Evolutionary conservation across 2,113 vertebrate species (phyloP).

Genomic region (Leuciscus idus): DNA sequence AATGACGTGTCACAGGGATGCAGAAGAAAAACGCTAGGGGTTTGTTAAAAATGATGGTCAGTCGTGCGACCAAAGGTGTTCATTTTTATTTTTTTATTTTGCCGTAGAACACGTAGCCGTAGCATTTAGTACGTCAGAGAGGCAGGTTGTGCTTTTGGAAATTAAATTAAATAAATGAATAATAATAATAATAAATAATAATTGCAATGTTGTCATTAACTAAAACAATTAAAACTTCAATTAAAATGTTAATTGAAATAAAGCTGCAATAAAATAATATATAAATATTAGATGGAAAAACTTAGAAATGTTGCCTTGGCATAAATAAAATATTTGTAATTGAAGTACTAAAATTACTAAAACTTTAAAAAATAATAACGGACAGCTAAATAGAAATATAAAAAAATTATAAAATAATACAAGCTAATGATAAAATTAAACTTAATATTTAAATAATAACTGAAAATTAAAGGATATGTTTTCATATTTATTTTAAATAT

Average conservation of each 20-base stretch:
- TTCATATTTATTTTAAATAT: too few species aligned
- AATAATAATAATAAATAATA: too few species aligned
- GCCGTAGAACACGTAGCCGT: not conserved
- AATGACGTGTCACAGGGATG: not conserved
- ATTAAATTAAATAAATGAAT: too few species aligned
- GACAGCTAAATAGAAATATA: not conserved
- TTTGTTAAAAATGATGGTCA: not conserved
- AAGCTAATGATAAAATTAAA: not conserved
- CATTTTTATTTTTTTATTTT: not conserved
- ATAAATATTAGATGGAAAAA: not conserved
- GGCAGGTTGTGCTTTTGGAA: not conserved
- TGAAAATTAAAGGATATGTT: not conserved
- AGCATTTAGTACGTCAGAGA: not conserved
- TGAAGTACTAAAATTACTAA: not conserved
- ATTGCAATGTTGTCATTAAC: too few species aligned
- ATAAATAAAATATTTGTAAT: not conserved
- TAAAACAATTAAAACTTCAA: too few species aligned
- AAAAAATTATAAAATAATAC: not conserved
- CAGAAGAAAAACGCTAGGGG: not conserved
- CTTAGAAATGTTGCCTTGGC: not conserved
- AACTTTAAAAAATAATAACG: not conserved
- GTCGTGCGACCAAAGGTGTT: not conserved
- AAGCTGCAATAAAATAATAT: too few species aligned
- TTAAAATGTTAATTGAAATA: too few species aligned
- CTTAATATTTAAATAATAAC: not conserved